Evolutionary conservation across 1,140 invertebrate species (phyloP).

Genomic region (Periplaneta americana): DNA sequence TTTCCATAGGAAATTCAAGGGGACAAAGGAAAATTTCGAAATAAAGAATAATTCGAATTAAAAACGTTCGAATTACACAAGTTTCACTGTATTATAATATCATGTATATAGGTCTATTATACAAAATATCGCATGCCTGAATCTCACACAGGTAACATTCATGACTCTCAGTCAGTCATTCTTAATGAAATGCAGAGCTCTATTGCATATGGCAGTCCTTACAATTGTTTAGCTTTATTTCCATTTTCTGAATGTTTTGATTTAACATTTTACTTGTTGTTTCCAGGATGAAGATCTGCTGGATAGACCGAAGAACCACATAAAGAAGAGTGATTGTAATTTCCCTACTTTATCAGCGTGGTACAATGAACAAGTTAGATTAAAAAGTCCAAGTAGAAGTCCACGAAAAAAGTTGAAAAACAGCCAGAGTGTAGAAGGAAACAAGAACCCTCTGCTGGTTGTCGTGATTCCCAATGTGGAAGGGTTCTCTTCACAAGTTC

Average conservation of each 20-base stretch:
- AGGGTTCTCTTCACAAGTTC: neutral
- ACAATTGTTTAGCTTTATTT: too few relatives aligned
- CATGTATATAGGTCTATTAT: too few relatives aligned
- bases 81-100: too few relatives aligned
- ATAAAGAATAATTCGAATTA: too few relatives aligned
- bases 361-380: neutral
- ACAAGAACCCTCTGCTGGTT: neutral
- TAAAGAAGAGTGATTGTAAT: neutral
- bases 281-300: neutral
- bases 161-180: too few relatives aligned
- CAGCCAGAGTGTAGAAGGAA: neutral
- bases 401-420: neutral
- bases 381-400: neutral
- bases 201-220: too few relatives aligned
- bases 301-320: neutral
- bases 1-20: too few relatives aligned
- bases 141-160: too few relatives aligned
- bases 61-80: too few relatives aligned
- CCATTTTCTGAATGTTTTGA: neutral
- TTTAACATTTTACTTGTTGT: neutral
- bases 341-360: neutral
- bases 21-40: too few relatives aligned
- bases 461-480: neutral
- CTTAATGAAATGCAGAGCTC: too few relatives aligned
- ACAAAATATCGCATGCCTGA: too few relatives aligned